Evolutionary conservation across 2,113 vertebrate species (phyloP), one percentile per base, ranked within the genome.

Genomic region (Oncorhynchus masou): DNA sequence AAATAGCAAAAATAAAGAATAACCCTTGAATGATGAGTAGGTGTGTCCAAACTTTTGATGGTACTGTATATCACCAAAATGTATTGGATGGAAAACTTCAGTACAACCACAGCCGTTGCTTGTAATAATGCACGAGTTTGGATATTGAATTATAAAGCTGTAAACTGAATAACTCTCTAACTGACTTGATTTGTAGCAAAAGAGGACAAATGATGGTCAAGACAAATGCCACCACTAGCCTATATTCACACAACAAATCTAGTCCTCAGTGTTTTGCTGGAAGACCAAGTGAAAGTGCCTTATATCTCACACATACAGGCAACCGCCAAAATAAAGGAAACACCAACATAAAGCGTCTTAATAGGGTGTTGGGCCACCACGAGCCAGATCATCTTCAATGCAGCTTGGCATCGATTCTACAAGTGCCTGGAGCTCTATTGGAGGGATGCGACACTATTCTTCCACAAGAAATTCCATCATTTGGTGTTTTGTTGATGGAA

Each of bases 1-100:
- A 34, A 8, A 34, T 8, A 34, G 34, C 34, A 34, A 34, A 34
- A 34, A 34, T 8, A 34, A 34, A 34, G 6, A 34, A 34, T 6
- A 34, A 34, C 34, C 34, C 34, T 7, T 34, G 34, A 34, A 34
- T 34, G 29, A 31, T 31, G 34, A 34, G 34, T 34, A 34, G 34
- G 34, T 34, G 34, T 34, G 34, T 34, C 34, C 34, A 34, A 34
- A 34, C 34, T 34, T 34, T 34, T 34, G 6, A 34, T 34, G 6
- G 34, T 34, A 34, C 34, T 72, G 54, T 48, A 65, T 70, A 73
- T 70, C 45, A 74, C 5, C 77, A 60, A 76, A 71, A 5, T 9
- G 20, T 59, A 25, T 77, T 69, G 60, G 62, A 75, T 68, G 70
- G 73, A 80, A 79, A 79, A 79, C 25, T 9, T 20, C 51, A 60